Base-by-base conservation (phyloP, 2,113 vertebrate genomes). In the Oceanites oceanicus region DNA sequence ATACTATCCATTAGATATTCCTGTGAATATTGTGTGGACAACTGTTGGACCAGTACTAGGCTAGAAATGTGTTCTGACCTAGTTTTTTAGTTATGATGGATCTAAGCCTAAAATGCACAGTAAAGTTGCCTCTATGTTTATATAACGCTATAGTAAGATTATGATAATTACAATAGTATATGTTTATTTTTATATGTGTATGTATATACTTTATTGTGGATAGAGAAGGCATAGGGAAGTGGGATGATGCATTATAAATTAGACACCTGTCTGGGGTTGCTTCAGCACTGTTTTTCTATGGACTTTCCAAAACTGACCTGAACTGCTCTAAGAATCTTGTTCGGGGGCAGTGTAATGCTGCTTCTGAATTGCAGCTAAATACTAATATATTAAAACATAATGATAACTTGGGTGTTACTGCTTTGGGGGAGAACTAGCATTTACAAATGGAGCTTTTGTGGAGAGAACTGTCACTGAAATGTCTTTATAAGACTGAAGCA, bases 361-460 rank as follows among this genome's bases (percentile, higher is more conserved):
- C 44, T 75, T 59, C 53, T 68, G 44, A 42, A 42, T 67, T 89
- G 45, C 29, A 71, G 11, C 16, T 61, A 74, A 87, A 92, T 77
- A 53, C 65, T 70, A 42, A 82, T 67, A 19, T 61, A 76, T 50
- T 88, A 49, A 90, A 81, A 94, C 79, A 36, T 38, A 55, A 23
- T 1, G 2, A 80, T 80, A 68, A 68, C 67, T 23, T 66, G 34
- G 5, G 16, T 36, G 42, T 80, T 72, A 34, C 25, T 66, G 53
- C 66, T 75, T 40, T 88, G 44, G 32, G 27, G 9, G 13, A 65
- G 32, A 83, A 1, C 14, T 47, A 27, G 26, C 27, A 20, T 78
- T 94, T 92, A 55, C 34, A 74, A 91, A 94, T 26, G 15, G 19
- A 53, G 44, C 32, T 93, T 86, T 86, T 86, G 73, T 79, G 30